Percentiles rank a stretch among this genome's conserved stretches.
Conservation (phyloP, 2,113 vertebrate species). For the Mesembrinibis cayennensis region DNA sequence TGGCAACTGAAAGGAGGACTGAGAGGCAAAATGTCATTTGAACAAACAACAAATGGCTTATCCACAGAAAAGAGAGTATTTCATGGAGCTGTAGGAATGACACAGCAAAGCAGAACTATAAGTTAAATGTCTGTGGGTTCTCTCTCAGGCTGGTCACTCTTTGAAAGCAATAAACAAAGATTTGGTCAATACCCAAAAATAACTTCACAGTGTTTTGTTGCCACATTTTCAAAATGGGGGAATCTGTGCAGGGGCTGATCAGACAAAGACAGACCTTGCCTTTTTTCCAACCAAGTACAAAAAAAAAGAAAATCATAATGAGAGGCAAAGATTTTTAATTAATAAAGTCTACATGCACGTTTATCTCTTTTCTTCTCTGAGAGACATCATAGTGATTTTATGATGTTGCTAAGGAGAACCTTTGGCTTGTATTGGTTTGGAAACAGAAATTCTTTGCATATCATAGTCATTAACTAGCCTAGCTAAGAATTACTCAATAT, state of each 20-base stretch:
- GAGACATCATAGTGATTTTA: conserved; percentile 25
- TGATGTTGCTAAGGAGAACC: conserved; percentile 22
- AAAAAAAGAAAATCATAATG: background rate
- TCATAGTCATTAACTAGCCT: conserved; percentile 37
- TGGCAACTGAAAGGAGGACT: background rate
- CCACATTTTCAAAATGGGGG: background rate
- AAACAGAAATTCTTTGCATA: conserved; percentile 60
- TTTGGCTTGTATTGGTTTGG: conserved; percentile 40
- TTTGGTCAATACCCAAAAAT: background rate
- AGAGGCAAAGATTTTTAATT: background rate
- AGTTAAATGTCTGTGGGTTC: background rate
- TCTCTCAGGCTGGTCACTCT: background rate
- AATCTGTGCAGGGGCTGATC: background rate
- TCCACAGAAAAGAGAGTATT: background rate
- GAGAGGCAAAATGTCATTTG: background rate
- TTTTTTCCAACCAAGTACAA: background rate
- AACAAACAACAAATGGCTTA: background rate
- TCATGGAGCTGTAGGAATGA: background rate
- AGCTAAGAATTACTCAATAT: conserved; percentile 32
- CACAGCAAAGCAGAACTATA: background rate
- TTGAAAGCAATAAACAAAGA: background rate
- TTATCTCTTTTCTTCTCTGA: background rate
- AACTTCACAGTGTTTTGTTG: background rate
- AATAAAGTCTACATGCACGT: background rate
- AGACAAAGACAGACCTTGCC: background rate